phyloP scores from a whole-genome alignment of 2,888 invertebrate species.

The Formica aserva region DNA sequence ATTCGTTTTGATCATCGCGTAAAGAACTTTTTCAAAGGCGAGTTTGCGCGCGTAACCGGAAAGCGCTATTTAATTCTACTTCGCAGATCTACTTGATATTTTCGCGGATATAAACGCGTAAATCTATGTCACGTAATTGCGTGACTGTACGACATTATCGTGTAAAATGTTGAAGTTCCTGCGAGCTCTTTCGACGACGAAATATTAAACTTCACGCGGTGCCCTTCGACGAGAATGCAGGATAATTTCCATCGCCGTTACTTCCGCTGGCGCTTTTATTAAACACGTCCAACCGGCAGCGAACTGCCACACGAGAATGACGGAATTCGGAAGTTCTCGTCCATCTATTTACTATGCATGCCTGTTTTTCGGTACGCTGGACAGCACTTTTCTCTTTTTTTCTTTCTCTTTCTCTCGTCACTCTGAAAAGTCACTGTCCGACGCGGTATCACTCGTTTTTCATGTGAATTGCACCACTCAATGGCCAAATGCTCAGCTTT shows the following conservation, averaged over 20 bases:
- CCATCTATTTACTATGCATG: slow-evolving; percentile 13
- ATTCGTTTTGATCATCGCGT: slow-evolving; percentile 10
- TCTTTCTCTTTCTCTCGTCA: background rate
- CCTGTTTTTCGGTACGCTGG: slow-evolving; percentile 29
- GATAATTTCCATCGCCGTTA: slow-evolving; percentile 69
- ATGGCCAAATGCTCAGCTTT: slow-evolving; percentile 23
- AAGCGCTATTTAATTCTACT: slow-evolving; percentile 60
- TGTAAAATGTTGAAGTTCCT: slow-evolving; percentile 36
- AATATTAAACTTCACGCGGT: slow-evolving; percentile 66
- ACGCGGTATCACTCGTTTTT: slow-evolving; percentile 51
- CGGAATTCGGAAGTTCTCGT: slow-evolving; percentile 37
- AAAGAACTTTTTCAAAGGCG: slow-evolving; percentile 38
- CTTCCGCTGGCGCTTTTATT: slow-evolving; percentile 68
- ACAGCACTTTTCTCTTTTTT: background rate
- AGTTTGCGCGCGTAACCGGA: slow-evolving; percentile 7
- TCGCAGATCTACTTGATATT: slow-evolving; percentile 61
- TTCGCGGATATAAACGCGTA: slow-evolving; percentile 58
- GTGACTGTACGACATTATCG: slow-evolving; percentile 53
- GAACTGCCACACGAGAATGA: slow-evolving; percentile 39
- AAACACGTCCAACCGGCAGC: slow-evolving; percentile 66
- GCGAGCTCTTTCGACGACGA: slow-evolving; percentile 35
- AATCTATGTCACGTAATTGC: slow-evolving; percentile 70
- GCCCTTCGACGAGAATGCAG: slow-evolving; percentile 60
- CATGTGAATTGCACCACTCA: slow-evolving; percentile 32
- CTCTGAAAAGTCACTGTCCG: slow-evolving; percentile 24